Base-by-base conservation (phyloP, 2,888 invertebrate species). In the Lutraria lutraria region DNA sequence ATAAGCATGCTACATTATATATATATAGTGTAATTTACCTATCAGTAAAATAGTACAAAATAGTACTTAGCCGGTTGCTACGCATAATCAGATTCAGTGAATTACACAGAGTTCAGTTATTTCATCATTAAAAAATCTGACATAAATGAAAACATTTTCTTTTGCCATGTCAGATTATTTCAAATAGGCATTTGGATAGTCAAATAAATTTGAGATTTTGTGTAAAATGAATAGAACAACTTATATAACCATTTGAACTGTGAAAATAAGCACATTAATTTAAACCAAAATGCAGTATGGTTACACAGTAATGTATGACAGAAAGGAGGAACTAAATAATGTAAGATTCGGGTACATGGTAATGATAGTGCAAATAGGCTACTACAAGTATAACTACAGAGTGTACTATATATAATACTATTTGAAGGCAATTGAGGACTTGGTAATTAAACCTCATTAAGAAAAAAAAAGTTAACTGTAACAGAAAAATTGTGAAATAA, bases 331-430 rank as follows among this genome's bases (percentile, higher is more conserved):
- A 21, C 25, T 0, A 68, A 63, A 68, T 68, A 10, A 25, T 25
- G 25, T 25, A 68, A 68, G n/a, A 25, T 25, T 25, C 8, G 25
- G n/a, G 63, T 68, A 68, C 63, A n/a, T 68, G 63, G n/a, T 68
- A 25, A 68, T 68, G 63, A n/a, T 68, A 25, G 63, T 68, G 63
- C n/a, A 68, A 68, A 25, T 68, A 68, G 63, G n/a, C 63, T 25
- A 68, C 63, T 68, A 68, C 63, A 68, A n/a, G n/a, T n/a, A n/a
- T 68, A 12, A 25, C 63, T 68, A 68, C 12, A 25, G 3, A 25
- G 63, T 25, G 63, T 25, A 43, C 43, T 43, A 68, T 19, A n/a
- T 21, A 60, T 19, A 21, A 6, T 60, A 8, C n/a, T 25, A 68
- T 25, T 25, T 25, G 12, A 68, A 12, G 25, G 8, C n/a, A n/a